Conservation (phyloP, 2,113 vertebrate species). For the Pholis gunnellus region DNA sequence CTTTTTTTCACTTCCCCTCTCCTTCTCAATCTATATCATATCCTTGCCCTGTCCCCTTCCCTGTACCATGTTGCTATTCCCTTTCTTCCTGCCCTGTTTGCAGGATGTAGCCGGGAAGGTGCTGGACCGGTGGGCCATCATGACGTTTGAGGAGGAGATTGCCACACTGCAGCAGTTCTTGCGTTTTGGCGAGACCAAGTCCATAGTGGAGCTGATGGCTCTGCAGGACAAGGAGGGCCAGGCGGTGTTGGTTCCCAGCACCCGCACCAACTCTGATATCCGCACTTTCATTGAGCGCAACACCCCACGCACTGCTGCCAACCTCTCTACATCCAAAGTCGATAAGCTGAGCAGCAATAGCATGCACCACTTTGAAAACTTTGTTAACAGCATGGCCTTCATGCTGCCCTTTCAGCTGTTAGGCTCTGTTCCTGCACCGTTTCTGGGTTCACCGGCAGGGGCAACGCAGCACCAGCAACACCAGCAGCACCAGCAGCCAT, state of each 20-base stretch:
- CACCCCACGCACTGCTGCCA: conserved; percentile 78
- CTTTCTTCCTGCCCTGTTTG: conserved; percentile 22
- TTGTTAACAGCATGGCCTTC: conserved; percentile 95
- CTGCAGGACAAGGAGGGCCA: conserved; percentile 97
- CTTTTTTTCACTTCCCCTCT: conserved; percentile 17
- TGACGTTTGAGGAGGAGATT: conserved; percentile 96
- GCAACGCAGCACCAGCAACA: conserved; percentile 79
- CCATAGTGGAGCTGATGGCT: conserved; percentile 98
- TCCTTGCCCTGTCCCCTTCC: conserved; percentile 3
- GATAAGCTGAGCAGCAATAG: conserved; percentile 86
- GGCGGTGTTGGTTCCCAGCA: conserved; percentile 87
- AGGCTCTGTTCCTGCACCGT: conserved; percentile 89
- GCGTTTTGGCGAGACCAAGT: conserved; percentile 98
- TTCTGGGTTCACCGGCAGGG: conserved; percentile 88
- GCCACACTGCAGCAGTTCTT: conserved; percentile 97
- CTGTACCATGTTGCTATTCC: background rate
- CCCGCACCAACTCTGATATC: conserved; percentile 92
- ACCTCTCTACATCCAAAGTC: conserved; percentile 80
- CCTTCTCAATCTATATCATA: conserved; percentile 17
- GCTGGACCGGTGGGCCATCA: conserved; percentile 97
- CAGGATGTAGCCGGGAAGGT: conserved; percentile 97
- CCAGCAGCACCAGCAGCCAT: conserved; percentile 77
- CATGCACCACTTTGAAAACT: conserved; percentile 95
- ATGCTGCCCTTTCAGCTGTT: conserved; percentile 97
- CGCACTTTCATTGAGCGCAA: conserved; percentile 96